Evolutionary conservation across 2,888 invertebrate genomes (phyloP), one percentile per base, ranked within the genome.

Genomic region (Cephus rjabovi): DNA sequence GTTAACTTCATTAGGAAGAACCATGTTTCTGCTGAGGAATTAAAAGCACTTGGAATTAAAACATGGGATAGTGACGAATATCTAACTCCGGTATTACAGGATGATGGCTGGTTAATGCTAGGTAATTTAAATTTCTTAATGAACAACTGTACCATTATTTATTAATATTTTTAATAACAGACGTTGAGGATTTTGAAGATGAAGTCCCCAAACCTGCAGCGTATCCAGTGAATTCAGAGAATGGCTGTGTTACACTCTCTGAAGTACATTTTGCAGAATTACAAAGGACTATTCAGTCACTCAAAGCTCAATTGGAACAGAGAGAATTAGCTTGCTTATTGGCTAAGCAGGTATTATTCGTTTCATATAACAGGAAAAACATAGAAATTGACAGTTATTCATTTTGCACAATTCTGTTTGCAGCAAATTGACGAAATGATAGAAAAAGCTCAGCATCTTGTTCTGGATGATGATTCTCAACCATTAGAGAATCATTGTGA

Each of bases 31-130:
- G 92, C 95, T 0, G 93, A 94, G 79, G 93, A 93, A 73, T 90
- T 95, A 73, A 92, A 94, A 83, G 91, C 92, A 11, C 89, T 94
- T 30, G 91, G 92, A 74, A 90, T 92, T 80, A 92, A 93, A 1
- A 89, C 94, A 9, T 98, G 97, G 97, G 93, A 94, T 15, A 94
- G 95, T 85, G 97, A 97, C 77, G 94, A 94, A 83, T 97, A 96
- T 90, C 92, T 98, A 79, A 95, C 95, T 88, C 97, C 98, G 0
- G 93, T 94, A 6, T 78, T 92, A 76, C 94, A 94, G 81, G 94
- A 95, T 88, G 98, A 98, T 89, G 94, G 96, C 12, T 96, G 97
- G 96, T 91, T 98, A 71, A 96, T 95, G 94, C 96, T 95, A 90
- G 97, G 97, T 94, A 94, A 84, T 88, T 84, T 33, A 75, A 37